Evolutionary conservation across 2,888 invertebrate genomes (phyloP), one percentile per base, ranked within the genome.

Genomic region (Mesorhabditis spiculigera): DNA sequence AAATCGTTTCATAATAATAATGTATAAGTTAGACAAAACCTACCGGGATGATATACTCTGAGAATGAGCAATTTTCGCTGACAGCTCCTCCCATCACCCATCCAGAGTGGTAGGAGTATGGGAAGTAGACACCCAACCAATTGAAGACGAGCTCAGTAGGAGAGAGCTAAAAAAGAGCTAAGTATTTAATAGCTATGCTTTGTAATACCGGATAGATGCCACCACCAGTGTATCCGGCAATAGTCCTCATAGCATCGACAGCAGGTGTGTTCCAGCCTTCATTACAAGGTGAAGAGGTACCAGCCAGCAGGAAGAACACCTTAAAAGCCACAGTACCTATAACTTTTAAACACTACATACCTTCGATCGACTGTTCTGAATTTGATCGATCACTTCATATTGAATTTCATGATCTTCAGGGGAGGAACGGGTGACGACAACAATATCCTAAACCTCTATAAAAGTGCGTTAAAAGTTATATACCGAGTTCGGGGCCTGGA

Each of bases 401-500:
- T 71, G 66, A 16, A 71, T 63, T 58, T 64, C 45, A 44, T 73
- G 73, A 67, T 82, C 81, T 73, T 81, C 82, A 10, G 80, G 77
- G n/a, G 77, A 73, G 2, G 82, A 80, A 68, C 77, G 73, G 0
- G 82, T 79, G 67, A 82, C 74, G 5, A 82, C 75, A 16, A 81
- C 66, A 45, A 81, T 71, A 4, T 50, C 58, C 58, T 50, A 50
- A 50, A 10, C 3, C 8, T 50, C n/a, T 50, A 13, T n/a, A 13
- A 50, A 50, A 10, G 0, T 13, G 8, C 58, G 8, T 50, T 50
- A 50, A 50, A n/a, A 13, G n/a, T 10, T 13, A 50, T n/a, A 13
- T 10, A 3, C 58, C 58, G 58, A 50, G 58, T 50, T 50, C n/a
- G 58, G 58, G n/a, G 10, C n/a, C n/a, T n/a, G 8, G n/a, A 50